phyloP scores from a whole-genome alignment of 2,888 invertebrate species.

The Operophtera brumata region DNA sequence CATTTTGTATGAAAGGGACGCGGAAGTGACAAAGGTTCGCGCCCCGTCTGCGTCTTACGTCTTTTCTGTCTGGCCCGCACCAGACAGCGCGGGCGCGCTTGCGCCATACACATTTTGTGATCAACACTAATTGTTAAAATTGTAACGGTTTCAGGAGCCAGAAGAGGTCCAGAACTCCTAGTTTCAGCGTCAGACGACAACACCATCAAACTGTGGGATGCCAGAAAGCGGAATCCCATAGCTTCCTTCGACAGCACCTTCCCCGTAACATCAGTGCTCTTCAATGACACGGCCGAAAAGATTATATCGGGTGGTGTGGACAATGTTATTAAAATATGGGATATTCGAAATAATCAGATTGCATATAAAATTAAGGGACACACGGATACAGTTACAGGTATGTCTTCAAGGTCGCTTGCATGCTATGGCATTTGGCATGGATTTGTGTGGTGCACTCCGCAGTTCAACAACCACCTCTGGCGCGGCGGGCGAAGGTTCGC shows the following conservation, averaged over 20 bases:
- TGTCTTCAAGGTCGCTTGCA: too few species aligned
- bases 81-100: too few species aligned
- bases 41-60: too few species aligned
- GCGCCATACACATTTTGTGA: too few species aligned
- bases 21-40: too few species aligned
- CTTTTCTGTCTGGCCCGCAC: too few species aligned
- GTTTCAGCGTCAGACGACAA: slow-evolving; percentile 98
- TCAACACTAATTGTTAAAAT: too few species aligned
- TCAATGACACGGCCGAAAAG: slow-evolving; percentile 97
- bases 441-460: too few species aligned
- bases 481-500: too few species aligned
- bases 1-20: too few species aligned
- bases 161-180: slow-evolving; percentile 94
- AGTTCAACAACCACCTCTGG: too few species aligned
- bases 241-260: slow-evolving; percentile 86
- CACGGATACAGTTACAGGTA: slow-evolving; percentile 96
- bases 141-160: slow-evolving; percentile 84
- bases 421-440: too few species aligned
- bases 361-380: slow-evolving; percentile 94
- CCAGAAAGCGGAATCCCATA: slow-evolving; percentile 90
- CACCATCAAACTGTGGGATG: slow-evolving; percentile 95
- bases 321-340: slow-evolving; percentile 99
- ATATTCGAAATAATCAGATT: slow-evolving; percentile 92
- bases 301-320: slow-evolving; percentile 97
- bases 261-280: slow-evolving; percentile 93